Evolutionary conservation across 1,140 invertebrate species (phyloP).

Genomic region (Drosophila varians): DNA sequence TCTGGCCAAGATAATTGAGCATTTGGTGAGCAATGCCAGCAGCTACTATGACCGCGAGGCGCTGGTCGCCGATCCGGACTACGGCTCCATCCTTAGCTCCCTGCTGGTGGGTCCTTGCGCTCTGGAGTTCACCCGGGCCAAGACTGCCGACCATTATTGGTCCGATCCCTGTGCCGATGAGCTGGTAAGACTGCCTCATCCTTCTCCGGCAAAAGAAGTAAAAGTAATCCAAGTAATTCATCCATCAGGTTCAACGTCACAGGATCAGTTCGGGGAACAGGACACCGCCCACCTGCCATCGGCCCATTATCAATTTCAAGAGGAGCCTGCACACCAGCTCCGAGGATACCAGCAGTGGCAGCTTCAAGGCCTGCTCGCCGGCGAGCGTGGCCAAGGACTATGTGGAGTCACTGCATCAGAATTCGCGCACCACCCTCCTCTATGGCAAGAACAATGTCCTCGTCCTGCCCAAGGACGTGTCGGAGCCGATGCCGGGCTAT

Average conservation of each 20-base stretch:
- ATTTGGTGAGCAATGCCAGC: conserved; percentile 91
- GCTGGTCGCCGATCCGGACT: conserved; percentile 94
- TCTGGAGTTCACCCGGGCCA: conserved; percentile 94
- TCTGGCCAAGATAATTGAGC: conserved; percentile 93
- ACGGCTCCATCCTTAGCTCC: conserved; percentile 95
- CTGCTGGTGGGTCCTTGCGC: conserved; percentile 96
- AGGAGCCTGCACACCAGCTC: conserved; percentile 88
- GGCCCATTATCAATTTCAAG: conserved; percentile 90
- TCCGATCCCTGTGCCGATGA: conserved; percentile 96
- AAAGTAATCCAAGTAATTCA: conserved; percentile 42
- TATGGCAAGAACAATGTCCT: conserved; percentile 98
- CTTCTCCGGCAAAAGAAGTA: background rate
- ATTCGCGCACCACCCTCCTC: conserved; percentile 93
- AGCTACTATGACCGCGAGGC: conserved; percentile 95
- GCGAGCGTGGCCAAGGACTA: conserved; percentile 93
- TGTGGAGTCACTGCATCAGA: conserved; percentile 97
- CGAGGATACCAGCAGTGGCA: conserved; percentile 85
- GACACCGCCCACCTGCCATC: conserved; percentile 89
- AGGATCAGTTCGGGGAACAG: conserved; percentile 90
- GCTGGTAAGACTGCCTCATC: conserved; percentile 84
- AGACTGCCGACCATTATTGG: conserved; percentile 95
- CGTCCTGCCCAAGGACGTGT: conserved; percentile 93
- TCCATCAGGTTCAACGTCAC: conserved; percentile 88
- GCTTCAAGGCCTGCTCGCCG: conserved; percentile 84
- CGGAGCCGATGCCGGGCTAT: conserved; percentile 94